Percentiles rank a stretch among this genome's conserved stretches.
Conservation (phyloP, 2,797 vertebrate species). For the Otus scops region DNA sequence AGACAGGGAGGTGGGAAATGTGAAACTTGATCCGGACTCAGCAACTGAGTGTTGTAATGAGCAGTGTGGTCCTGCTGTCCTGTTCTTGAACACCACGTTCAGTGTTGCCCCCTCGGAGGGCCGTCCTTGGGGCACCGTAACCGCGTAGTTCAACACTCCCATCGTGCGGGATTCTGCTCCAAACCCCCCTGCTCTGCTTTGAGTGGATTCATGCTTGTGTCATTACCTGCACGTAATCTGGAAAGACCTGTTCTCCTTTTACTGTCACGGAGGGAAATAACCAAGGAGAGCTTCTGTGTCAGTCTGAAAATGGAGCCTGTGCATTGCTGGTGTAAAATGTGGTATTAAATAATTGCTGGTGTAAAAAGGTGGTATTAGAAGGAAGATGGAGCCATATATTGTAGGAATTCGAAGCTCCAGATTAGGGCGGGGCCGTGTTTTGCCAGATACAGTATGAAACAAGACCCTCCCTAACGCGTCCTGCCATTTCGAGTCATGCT, state of each 20-base stretch:
- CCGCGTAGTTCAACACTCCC: accelerated
- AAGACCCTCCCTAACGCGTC: accelerated
- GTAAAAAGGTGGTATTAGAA: neutral
- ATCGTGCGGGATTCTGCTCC: neutral
- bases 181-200: neutral
- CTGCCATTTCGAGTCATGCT: neutral
- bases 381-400: neutral
- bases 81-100: accelerated
- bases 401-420: neutral
- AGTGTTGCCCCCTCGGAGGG: neutral
- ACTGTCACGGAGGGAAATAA: accelerated
- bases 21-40: accelerated
- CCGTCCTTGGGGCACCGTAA: neutral
- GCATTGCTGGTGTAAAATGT: neutral
- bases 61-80: neutral
- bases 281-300: neutral
- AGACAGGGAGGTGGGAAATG: neutral
- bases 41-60: too few species aligned
- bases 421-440: neutral
- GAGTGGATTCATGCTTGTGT: neutral
- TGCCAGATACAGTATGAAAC: neutral
- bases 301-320: neutral
- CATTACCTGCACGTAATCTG: neutral
- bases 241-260: neutral
- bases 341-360: neutral